Conservation (phyloP, 2,888 invertebrate species). For the Thecophora atra region DNA sequence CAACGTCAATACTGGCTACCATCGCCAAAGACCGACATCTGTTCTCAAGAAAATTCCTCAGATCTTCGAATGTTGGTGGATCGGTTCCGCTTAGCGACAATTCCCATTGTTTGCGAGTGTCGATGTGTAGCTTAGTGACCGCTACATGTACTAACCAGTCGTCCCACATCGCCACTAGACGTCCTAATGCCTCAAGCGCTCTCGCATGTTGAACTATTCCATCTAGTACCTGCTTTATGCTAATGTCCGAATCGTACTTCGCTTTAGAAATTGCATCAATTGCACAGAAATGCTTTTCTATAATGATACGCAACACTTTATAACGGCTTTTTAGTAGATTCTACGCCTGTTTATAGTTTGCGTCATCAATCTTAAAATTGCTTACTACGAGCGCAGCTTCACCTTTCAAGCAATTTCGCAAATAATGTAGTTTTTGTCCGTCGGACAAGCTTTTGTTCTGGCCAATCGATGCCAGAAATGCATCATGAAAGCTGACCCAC, state of each 20-base stretch:
- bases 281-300: not conserved
- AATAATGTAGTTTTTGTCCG: slow-evolving; percentile 11
- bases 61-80: slow-evolving; percentile 3
- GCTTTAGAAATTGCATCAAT: not conserved
- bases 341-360: not conserved
- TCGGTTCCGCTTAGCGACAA: not conserved
- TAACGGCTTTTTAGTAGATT: not conserved
- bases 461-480: not conserved
- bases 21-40: slow-evolving; percentile 6
- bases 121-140: not conserved
- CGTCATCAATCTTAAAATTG: not conserved
- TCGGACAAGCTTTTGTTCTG: not conserved
- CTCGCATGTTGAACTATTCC: not conserved
- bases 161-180: slow-evolving; percentile 18
- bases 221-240: not conserved
- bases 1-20: not conserved
- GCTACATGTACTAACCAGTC: slow-evolving; percentile 3
- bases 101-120: slow-evolving; percentile 9
- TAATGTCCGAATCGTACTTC: not conserved
- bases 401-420: slow-evolving; percentile 1
- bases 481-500: not conserved
- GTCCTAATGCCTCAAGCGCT: slow-evolving; percentile 1
- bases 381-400: not conserved
- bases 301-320: not conserved
- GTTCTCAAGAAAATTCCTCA: not conserved